Base-by-base conservation (phyloP, 2,797 vertebrate species). In the Propithecus deckenii region DNA sequence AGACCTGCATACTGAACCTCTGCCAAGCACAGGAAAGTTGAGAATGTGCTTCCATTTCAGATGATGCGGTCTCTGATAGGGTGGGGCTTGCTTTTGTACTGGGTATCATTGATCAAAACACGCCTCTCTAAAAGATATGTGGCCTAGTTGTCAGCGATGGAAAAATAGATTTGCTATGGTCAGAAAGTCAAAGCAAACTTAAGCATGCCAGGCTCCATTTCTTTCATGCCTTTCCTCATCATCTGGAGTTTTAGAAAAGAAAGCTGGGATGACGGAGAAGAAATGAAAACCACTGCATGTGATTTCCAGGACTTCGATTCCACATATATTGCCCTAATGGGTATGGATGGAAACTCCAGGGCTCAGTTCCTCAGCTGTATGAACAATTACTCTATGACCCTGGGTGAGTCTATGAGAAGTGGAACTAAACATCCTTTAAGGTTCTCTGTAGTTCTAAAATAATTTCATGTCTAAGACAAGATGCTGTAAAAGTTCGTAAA, bases 91-190 rank as follows among this genome's bases (percentile, higher is more conserved):
- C 18, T 69, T 88, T 63, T 76, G 87, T 35, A 96, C 63, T 80
- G 88, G 74, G 79, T 61, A 10, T 91, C 93, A 84, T 69, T 84
- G 78, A 89, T 92, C 67, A 95, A 96, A 91, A 2, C 83, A 84
- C 85, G 97, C 5, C 72, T 97, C 72, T 97, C 87, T 86, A 72
- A 78, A 90, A 97, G 78, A 71, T 85, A 50, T 94, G 78, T 46
- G 0, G 46, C 32, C 78, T 86, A 75, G 46, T 22, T 55, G 74
- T 95, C 86, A 85, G n/a, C 22, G n/a, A n/a, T 61, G 46, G 86
- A 90, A 96, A 97, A 95, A 32, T 38, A 95, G 38, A 20, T 86
- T 57, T 86, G 5, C 63, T 94, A 22, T 81, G 38, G 7, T 61
- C 13, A 35, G 48, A 91, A 83, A 76, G 14, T 32, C 63, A 94